Evolutionary conservation across 2,113 vertebrate species (phyloP).

Genomic region (Mixornis gularis): DNA sequence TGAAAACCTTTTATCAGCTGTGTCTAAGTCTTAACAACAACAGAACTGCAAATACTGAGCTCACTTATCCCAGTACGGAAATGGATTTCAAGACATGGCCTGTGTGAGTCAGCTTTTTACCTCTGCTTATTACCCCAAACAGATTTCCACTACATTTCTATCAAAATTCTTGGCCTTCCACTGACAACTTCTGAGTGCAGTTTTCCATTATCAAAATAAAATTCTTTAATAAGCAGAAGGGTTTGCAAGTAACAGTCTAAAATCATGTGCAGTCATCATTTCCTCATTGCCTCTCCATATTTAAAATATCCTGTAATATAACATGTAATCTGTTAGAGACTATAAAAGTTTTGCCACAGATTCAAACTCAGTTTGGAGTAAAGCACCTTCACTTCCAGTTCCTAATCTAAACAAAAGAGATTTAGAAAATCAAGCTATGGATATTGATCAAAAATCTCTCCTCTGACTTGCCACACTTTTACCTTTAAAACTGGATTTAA

Average conservation of each 20-base stretch:
- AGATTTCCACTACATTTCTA: not conserved
- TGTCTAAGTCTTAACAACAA: not conserved
- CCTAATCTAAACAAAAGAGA: not conserved
- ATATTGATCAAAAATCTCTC: not conserved
- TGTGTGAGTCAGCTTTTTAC: not conserved
- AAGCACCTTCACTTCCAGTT: not conserved
- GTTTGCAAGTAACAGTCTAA: not conserved
- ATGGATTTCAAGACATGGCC: rapidly evolving
- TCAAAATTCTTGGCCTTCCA: not conserved
- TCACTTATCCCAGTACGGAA: not conserved
- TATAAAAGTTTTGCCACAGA: not conserved
- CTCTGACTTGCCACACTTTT: not conserved
- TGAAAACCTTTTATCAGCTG: not conserved
- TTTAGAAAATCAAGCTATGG: not conserved
- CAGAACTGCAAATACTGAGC: not conserved
- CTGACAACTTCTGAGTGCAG: not conserved
- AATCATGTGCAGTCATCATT: not conserved
- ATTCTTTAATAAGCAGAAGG: not conserved
- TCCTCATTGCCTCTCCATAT: not conserved
- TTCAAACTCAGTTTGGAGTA: not conserved
- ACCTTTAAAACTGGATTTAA: not conserved
- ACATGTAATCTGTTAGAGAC: not conserved
- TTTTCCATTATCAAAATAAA: rapidly evolving
- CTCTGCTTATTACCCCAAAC: not conserved
- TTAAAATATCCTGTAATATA: not conserved